A percentile compares a stretch with the other conserved stretches of the same genome.
These are phyloP conservation scores for Heterochromis multidens DNA, from an alignment of 2,113 vertebrate genomes.

Conservation along the genomic window DNA sequence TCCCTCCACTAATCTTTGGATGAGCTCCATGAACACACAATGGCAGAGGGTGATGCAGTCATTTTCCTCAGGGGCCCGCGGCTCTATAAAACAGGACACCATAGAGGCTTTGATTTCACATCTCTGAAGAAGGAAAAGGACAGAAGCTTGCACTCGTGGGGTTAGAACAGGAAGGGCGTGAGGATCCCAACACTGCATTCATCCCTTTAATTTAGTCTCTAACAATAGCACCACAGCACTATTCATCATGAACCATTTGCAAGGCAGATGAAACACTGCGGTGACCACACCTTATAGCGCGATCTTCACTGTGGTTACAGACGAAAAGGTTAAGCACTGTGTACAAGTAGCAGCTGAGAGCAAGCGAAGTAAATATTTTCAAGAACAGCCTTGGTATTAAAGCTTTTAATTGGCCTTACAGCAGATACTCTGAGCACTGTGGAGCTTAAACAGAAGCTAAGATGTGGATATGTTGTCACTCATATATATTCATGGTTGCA, in stretches of 20 bases:
- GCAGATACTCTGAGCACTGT: neutral
- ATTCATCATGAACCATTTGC: slow-evolving; percentile 19
- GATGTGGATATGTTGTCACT: neutral
- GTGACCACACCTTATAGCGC: slow-evolving; percentile 22
- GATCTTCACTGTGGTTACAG: neutral
- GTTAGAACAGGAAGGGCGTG: slow-evolving; percentile 15
- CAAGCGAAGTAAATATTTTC: neutral
- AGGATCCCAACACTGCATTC: slow-evolving; percentile 14
- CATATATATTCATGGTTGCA: neutral
- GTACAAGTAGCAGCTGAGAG: neutral
- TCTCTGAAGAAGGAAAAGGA: slow-evolving; percentile 36
- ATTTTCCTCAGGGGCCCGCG: slow-evolving; percentile 9
- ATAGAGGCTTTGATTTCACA: slow-evolving; percentile 57
- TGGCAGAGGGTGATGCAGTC: neutral
- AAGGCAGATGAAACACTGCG: neutral
- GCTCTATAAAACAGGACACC: slow-evolving; percentile 50
- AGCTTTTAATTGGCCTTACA: accelerated
- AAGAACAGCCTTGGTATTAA: neutral
- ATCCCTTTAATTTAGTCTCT: slow-evolving; percentile 39
- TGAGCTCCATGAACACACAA: slow-evolving; percentile 41
- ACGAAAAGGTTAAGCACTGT: neutral
- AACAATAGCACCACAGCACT: slow-evolving; percentile 32
- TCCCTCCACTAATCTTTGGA: slow-evolving; percentile 31
- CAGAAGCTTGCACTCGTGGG: slow-evolving; percentile 3
- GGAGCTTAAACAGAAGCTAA: neutral